Conservation (phyloP, 2,888 invertebrate species). For the Julus scanicus region DNA sequence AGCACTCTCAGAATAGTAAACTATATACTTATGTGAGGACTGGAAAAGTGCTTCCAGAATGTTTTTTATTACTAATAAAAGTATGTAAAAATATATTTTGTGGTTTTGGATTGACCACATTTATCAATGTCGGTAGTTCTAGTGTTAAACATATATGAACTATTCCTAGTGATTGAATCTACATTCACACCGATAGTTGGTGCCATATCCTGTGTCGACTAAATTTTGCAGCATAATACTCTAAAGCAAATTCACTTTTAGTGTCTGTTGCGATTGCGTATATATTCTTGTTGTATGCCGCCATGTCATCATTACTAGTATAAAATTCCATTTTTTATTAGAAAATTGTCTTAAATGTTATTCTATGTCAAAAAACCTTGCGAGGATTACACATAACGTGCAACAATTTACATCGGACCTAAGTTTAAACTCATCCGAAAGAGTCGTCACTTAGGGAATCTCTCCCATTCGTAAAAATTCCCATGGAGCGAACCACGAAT, state of each 20-base stretch:
- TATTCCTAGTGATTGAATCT: too few species aligned
- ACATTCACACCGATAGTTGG: not conserved
- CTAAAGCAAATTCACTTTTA: not conserved
- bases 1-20: too few species aligned
- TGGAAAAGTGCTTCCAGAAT: not conserved
- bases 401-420: too few species aligned
- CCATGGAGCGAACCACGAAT: too few species aligned
- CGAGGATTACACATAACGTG: too few species aligned
- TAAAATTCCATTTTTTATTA: not conserved
- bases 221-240: not conserved
- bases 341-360: not conserved
- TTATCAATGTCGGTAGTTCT: too few species aligned
- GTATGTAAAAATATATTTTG: not conserved
- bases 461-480: too few species aligned
- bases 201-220: not conserved
- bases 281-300: not conserved
- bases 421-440: too few species aligned
- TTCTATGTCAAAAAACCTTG: too few species aligned
- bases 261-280: not conserved
- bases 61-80: not conserved
- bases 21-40: too few species aligned
- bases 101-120: not conserved
- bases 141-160: too few species aligned
- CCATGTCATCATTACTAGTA: not conserved
- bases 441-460: too few species aligned